phyloP scores from a whole-genome alignment of 2,113 vertebrate genomes.

The Aramus guarauna region DNA sequence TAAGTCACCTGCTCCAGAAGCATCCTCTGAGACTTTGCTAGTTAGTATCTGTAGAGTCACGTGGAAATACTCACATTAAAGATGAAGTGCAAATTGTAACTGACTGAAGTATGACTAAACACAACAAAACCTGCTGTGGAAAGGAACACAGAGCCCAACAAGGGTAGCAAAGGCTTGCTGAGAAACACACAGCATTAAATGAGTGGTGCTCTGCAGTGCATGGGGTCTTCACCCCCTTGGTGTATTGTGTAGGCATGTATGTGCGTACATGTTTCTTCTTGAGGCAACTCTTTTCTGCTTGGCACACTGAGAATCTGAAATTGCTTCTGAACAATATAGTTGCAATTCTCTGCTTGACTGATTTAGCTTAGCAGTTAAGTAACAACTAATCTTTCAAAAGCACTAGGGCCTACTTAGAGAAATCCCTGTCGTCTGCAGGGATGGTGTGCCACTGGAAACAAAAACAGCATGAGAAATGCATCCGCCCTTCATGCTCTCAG shows the following conservation, averaged over 20 bases:
- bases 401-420: constrained; percentile 63
- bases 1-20: background rate
- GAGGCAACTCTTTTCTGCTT: constrained; percentile 20
- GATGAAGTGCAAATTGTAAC: background rate
- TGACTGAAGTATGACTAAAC: background rate
- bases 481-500: background rate
- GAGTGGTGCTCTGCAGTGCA: background rate
- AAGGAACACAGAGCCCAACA: background rate
- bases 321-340: background rate
- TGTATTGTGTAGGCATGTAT: background rate
- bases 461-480: constrained; percentile 35
- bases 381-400: constrained; percentile 68
- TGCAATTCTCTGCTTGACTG: constrained; percentile 59
- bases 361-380: constrained; percentile 64
- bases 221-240: background rate
- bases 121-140: background rate
- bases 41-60: too few relatives aligned
- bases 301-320: constrained; percentile 12
- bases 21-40: background rate
- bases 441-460: constrained; percentile 19
- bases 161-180: background rate
- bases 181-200: background rate
- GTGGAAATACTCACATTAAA: background rate
- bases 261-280: background rate
- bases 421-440: constrained; percentile 63